Conservation (phyloP, 2,797 vertebrate species). For the Acrossocheilus wenchowensis region DNA sequence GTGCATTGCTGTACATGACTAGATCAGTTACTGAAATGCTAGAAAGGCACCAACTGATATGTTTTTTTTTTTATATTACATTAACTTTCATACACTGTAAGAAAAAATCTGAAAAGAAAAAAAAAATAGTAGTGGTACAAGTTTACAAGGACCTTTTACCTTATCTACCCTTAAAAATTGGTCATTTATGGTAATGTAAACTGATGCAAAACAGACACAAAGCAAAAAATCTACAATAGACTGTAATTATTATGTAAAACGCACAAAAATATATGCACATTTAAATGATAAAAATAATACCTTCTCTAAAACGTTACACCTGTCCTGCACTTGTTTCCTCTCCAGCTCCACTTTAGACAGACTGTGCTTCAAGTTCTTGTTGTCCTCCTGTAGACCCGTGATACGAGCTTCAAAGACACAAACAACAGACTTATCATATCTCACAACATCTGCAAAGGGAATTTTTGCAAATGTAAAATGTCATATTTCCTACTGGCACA, state of each 20-base stretch:
- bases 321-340: conserved; percentile 92
- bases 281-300: conserved; percentile 66
- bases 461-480: neutral
- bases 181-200: neutral
- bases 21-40: neutral
- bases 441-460: neutral
- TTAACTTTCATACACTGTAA: neutral
- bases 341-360: conserved; percentile 90
- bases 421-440: neutral
- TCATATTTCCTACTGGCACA: neutral
- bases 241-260: neutral
- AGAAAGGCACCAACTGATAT: neutral
- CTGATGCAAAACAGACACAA: neutral
- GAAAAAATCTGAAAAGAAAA: neutral
- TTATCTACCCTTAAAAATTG: neutral
- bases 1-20: neutral
- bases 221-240: neutral
- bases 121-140: neutral
- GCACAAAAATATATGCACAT: neutral
- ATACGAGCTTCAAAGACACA: conserved; percentile 81
- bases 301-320: conserved; percentile 94
- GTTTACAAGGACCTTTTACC: neutral
- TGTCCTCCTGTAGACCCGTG: conserved; percentile 91
- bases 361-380: conserved; percentile 88
- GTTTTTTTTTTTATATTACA: neutral